phyloP scores from a whole-genome alignment of 2,888 invertebrate species.

The Lamellibrachia satsuma region DNA sequence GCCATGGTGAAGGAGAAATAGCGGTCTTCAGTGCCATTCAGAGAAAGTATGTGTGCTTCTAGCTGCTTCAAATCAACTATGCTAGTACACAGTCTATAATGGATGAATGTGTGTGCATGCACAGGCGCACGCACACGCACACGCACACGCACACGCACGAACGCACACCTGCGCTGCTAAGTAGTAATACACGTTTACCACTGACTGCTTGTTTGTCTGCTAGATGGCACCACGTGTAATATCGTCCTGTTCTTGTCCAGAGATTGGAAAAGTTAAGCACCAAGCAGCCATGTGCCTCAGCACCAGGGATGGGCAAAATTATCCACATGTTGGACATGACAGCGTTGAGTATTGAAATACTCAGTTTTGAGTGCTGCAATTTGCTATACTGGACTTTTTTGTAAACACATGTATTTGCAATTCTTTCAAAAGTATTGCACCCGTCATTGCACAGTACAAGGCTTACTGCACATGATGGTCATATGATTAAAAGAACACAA shows the following conservation, averaged over 20 bases:
- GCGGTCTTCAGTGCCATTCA: neutral
- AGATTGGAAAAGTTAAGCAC: neutral
- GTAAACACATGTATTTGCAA: too few species aligned
- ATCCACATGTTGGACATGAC: too few species aligned
- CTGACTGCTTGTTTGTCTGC: neutral
- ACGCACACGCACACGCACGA: neutral
- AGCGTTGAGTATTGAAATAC: too few species aligned
- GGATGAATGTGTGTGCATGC: neutral
- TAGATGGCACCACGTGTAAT: neutral
- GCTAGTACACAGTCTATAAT: neutral
- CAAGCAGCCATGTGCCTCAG: neutral
- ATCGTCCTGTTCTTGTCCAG: neutral
- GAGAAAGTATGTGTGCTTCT: neutral
- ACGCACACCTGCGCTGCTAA: neutral
- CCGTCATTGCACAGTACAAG: too few species aligned
- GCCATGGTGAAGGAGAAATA: neutral
- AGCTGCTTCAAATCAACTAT: neutral
- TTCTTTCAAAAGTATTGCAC: too few species aligned
- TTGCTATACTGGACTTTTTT: too few species aligned
- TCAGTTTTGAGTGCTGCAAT: too few species aligned
- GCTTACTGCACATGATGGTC: too few species aligned
- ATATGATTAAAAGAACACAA: too few species aligned
- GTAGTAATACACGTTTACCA: neutral
- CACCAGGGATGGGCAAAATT: too few species aligned
- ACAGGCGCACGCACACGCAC: too few species aligned